Percentiles rank a stretch among this genome's conserved stretches.
phyloP scores from a whole-genome alignment of 2,797 vertebrate genomes.

The Muraenolepis orangiensis region DNA sequence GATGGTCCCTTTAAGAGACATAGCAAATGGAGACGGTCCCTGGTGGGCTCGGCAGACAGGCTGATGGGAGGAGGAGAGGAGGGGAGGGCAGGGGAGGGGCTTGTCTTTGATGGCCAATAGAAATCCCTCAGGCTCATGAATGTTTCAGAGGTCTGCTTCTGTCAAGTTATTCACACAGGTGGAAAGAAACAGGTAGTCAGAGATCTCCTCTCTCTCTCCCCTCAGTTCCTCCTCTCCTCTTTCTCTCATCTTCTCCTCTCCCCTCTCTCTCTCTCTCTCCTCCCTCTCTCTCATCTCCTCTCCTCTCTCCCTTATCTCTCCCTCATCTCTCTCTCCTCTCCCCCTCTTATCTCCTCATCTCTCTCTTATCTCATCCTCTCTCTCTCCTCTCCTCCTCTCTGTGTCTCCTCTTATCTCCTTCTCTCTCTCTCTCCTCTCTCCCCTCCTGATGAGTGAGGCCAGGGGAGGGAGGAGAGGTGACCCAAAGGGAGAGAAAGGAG shows the following conservation, averaged over 20 bases:
- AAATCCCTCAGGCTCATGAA: constrained; percentile 80
- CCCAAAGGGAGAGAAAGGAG: constrained; percentile 14
- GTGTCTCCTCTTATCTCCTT: constrained; percentile 48
- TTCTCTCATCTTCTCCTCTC: constrained; percentile 44
- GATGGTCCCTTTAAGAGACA: not conserved
- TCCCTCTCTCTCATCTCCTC: not conserved
- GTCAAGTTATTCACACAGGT: constrained; percentile 81
- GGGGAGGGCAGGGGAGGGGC: not conserved
- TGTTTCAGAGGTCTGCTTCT: constrained; percentile 73
- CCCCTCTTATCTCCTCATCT: constrained; percentile 42
- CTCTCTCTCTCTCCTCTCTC: not conserved
- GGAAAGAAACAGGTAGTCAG: constrained; percentile 84
- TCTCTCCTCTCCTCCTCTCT: not conserved
- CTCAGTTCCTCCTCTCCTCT: not conserved
- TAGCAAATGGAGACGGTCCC: not conserved
- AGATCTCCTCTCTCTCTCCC: constrained; percentile 67
- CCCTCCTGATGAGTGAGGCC: constrained; percentile 45
- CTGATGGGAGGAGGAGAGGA: not conserved
- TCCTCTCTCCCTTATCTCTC: constrained; percentile 43
- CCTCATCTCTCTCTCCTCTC: constrained; percentile 29
- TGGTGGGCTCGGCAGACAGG: not conserved
- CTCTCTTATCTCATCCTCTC: not conserved
- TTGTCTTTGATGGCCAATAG: constrained; percentile 77
- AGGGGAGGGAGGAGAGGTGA: not conserved
- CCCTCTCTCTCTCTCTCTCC: too few species aligned